Conservation (phyloP, 2,113 vertebrate genomes). For the Noctilio leporinus region DNA sequence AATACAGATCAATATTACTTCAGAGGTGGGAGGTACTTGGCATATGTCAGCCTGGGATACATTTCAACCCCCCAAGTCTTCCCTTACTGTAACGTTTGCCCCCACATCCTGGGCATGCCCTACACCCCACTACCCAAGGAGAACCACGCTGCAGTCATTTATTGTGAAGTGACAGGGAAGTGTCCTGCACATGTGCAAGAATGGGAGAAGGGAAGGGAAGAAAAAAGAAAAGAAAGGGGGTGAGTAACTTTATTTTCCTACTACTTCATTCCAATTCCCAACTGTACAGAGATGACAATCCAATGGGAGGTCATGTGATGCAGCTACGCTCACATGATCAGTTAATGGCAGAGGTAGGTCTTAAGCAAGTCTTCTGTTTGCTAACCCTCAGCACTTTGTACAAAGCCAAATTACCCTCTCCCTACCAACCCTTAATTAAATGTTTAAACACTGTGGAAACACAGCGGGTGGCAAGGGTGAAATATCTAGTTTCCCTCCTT, state of each 20-base stretch:
- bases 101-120: background rate
- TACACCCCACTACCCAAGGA: background rate
- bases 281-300: background rate
- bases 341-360: background rate
- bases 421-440: background rate
- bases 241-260: background rate
- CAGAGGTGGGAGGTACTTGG: background rate
- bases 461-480: background rate
- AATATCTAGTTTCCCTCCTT: background rate
- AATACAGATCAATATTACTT: background rate
- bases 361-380: background rate
- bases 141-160: background rate
- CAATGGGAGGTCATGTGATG: background rate
- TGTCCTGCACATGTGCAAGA: background rate
- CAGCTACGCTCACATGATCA: background rate
- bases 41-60: background rate
- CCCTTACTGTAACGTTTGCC: background rate
- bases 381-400: background rate
- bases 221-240: background rate
- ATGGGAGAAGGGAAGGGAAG: background rate
- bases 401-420: background rate
- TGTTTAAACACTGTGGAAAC: background rate
- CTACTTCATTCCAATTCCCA: background rate
- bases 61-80: slow-evolving; percentile 13
- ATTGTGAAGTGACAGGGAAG: background rate